Base-by-base conservation (phyloP, 2,797 vertebrate genomes). In the Vultur gryphus region DNA sequence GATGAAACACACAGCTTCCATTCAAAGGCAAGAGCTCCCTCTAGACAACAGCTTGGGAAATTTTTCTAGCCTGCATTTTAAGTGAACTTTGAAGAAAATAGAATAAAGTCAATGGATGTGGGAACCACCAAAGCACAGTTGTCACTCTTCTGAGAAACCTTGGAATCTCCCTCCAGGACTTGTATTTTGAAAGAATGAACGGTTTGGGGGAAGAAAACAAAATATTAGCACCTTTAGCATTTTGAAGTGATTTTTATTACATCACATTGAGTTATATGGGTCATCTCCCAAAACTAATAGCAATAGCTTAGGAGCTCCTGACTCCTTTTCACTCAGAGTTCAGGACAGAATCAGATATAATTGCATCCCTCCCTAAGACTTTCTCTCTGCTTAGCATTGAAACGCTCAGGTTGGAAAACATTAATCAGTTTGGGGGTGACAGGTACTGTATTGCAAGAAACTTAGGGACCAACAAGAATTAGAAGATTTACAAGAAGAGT, bases 11-110 rank as follows among this genome's bases (percentile, higher is more conserved):
- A 48, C 6, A n/a, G 23, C 17, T 93, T 85, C 55, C 69, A 87
- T 59, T 48, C 44, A 93, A 96, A 95, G 87, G 21, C 94, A 97
- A 97, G 89, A 94, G 97, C 97, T 96, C 97, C 97, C 97, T 97
- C 97, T 97, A 97, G 90, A 48, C 4, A 87, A 59, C 16, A 83
- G 9, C 18, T 23, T 16, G 39, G 13, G 80, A 58, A 95, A 39
- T 71, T 90, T 91, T 85, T 51, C 43, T 24, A 89, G 35, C 4
- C n/a, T 61, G 41, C 5, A 26, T 92, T 92, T 73, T 31, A 67
- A 46, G 8, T 26, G n/a, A 78, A 41, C 18, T 59, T 59, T 14
- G 37, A 66, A 82, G 26, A 51, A 86, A 94, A 69, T 11, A 65
- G 31, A 49, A 58, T 43, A 41, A 78, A 87, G 33, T n/a, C 25